Evolutionary conservation across 2,797 vertebrate genomes (phyloP).

Genomic region (Agapornis canus): DNA sequence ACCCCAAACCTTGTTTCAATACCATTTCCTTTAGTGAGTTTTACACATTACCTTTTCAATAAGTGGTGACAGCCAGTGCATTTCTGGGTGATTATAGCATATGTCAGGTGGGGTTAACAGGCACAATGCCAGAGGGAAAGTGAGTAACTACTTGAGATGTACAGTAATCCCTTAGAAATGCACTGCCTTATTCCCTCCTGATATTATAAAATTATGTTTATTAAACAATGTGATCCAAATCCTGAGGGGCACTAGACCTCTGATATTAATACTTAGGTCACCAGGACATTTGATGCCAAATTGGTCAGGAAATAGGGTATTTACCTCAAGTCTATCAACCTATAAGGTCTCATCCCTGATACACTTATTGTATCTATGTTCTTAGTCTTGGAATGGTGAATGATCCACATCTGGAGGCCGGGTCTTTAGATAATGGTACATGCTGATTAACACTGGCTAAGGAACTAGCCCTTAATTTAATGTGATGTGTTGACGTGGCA

Average conservation of each 20-base stretch:
- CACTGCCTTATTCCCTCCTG: constrained; percentile 46
- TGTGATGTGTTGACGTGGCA: not conserved
- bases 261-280: constrained; percentile 27
- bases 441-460: constrained; percentile 21
- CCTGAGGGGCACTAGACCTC: not conserved
- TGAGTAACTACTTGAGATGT: constrained; percentile 53
- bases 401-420: constrained; percentile 21
- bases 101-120: constrained; percentile 56
- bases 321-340: constrained; percentile 18
- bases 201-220: constrained; percentile 39
- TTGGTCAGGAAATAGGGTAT: constrained; percentile 20
- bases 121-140: constrained; percentile 56
- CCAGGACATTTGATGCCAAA: constrained; percentile 15
- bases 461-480: constrained; percentile 3
- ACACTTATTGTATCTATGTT: not conserved
- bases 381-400: not conserved
- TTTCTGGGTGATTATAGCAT: constrained; percentile 68
- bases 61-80: constrained; percentile 68
- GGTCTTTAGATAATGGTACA: not conserved
- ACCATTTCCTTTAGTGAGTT: constrained; percentile 59
- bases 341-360: not conserved
- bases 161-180: constrained; percentile 58
- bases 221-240: constrained; percentile 53
- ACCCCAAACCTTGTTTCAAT: constrained; percentile 53
- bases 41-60: constrained; percentile 59